Evolutionary conservation across 2,797 vertebrate species (phyloP).

Genomic region (Semotilus atromaculatus): DNA sequence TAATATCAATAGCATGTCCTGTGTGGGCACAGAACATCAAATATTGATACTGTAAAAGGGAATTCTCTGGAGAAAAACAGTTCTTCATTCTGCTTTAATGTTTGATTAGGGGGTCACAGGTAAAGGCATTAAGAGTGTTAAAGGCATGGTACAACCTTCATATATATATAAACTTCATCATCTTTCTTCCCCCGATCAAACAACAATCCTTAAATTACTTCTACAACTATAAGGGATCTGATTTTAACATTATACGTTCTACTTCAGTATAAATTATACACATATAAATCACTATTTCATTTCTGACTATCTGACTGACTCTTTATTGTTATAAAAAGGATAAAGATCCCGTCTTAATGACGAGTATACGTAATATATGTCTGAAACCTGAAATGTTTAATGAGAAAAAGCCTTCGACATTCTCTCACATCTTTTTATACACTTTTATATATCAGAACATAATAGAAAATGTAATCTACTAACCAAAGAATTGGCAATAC

Average conservation of each 20-base stretch:
- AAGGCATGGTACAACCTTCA: constrained; percentile 19
- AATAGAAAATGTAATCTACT: constrained; percentile 5
- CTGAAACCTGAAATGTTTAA: background rate
- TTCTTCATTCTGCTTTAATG: constrained; percentile 33
- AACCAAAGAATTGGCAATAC: background rate
- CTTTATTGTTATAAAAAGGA: constrained; percentile 10
- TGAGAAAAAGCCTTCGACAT: background rate
- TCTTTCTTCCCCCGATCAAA: background rate
- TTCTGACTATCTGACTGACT: constrained; percentile 16
- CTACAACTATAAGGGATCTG: background rate
- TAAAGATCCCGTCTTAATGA: background rate
- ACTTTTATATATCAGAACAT: constrained; percentile 17
- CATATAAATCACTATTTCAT: constrained; percentile 9
- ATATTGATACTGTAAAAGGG: constrained; percentile 42
- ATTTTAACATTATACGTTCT: background rate
- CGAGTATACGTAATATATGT: background rate
- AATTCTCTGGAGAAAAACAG: background rate
- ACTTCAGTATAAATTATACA: background rate
- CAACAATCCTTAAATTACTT: background rate
- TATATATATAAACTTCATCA: background rate
- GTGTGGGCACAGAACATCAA: constrained; percentile 38
- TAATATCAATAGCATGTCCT: constrained; percentile 38
- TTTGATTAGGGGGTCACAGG: constrained; percentile 12
- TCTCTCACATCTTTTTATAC: background rate
- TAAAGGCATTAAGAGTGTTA: constrained; percentile 31